These are phyloP conservation scores for Tenthredo distinguenda DNA, from an alignment of 2,888 invertebrate species.

Conservation along the genomic window DNA sequence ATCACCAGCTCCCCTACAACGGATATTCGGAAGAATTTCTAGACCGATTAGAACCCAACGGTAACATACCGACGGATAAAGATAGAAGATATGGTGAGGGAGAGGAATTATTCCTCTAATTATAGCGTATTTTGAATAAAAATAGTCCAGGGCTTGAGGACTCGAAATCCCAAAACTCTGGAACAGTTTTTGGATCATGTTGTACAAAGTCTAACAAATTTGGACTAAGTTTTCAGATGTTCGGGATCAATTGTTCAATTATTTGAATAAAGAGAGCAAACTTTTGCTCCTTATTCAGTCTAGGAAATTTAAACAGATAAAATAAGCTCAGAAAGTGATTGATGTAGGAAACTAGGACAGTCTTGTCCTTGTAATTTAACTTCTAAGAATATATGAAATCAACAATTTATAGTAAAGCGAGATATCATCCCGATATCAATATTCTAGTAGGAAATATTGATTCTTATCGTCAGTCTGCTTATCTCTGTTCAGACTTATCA, in stretches of 20 bases:
- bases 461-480: not conserved
- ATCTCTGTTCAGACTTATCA: not conserved
- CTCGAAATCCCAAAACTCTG: not conserved
- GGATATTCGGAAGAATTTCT: constrained; percentile 97
- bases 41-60: constrained; percentile 95
- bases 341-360: not conserved
- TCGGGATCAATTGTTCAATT: not conserved
- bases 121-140: not conserved
- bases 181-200: not conserved
- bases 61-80: constrained; percentile 94
- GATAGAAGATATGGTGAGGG: constrained; percentile 85
- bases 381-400: not conserved
- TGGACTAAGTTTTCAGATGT: not conserved
- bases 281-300: not conserved
- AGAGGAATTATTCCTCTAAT: constrained; percentile 9
- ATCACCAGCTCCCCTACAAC: constrained; percentile 91
- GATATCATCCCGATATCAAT: not conserved
- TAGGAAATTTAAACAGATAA: not conserved
- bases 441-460: constrained; percentile 2
- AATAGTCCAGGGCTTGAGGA: not conserved
- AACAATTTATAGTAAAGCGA: not conserved
- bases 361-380: not conserved
- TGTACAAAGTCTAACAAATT: not conserved
- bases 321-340: not conserved
- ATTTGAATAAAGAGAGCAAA: not conserved